phyloP scores from a whole-genome alignment of 2,797 vertebrate species.

The Falco cherrug region DNA sequence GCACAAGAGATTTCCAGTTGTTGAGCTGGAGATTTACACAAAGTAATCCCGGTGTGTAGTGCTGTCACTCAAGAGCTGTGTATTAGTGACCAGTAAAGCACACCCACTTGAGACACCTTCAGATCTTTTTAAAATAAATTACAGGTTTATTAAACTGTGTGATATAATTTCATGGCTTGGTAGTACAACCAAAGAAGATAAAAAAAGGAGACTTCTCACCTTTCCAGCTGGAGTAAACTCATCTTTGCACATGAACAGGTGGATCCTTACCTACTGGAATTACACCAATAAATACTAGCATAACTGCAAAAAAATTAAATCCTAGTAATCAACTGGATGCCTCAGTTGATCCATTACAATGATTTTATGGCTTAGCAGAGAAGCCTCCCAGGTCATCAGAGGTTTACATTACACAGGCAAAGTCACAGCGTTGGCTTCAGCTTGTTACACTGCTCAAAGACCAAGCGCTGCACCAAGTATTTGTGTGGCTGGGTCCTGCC shows the following conservation, averaged over 20 bases:
- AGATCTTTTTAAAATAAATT: constrained; percentile 3
- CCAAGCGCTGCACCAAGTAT: not conserved
- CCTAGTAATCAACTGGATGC: not conserved
- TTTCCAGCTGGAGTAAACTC: not conserved
- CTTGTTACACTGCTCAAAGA: not conserved
- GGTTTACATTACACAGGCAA: not conserved
- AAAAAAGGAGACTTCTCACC: not conserved
- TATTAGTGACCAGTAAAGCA: not conserved
- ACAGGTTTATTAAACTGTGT: constrained; percentile 52
- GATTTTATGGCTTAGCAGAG: not conserved
- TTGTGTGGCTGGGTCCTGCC: not conserved
- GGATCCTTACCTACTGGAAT: not conserved
- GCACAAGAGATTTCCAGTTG: not conserved
- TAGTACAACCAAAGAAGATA: not conserved
- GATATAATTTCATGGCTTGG: not conserved
- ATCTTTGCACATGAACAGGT: not conserved
- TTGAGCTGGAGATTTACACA: not conserved
- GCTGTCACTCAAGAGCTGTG: not conserved
- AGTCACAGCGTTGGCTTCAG: not conserved
- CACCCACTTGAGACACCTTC: not conserved
- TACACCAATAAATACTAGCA: not conserved
- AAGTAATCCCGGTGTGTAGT: not conserved
- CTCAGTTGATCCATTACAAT: not conserved
- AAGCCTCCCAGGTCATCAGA: not conserved
- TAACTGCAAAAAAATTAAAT: not conserved